Conservation (phyloP, 2,113 vertebrate species). For the Elephantulus edwardii region DNA sequence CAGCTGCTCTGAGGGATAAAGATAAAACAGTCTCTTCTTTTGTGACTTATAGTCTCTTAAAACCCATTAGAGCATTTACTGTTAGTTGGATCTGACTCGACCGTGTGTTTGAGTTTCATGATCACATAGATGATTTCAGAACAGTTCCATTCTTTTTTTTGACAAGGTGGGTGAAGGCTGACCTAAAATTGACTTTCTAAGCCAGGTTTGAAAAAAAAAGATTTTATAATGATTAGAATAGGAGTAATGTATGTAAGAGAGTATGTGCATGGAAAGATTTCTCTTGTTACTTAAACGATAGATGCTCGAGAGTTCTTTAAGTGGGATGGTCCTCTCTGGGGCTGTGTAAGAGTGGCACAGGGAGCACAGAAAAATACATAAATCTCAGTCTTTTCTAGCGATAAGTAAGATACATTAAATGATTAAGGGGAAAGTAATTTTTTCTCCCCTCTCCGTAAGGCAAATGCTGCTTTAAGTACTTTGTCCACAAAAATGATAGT, state of each 20-base stretch:
- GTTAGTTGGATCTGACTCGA: too few relatives aligned
- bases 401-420: slow-evolving; percentile 25
- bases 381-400: neutral
- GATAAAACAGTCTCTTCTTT: too few relatives aligned
- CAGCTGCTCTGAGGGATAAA: too few relatives aligned
- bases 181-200: slow-evolving; percentile 36
- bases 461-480: neutral
- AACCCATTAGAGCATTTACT: too few relatives aligned
- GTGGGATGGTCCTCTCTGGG: neutral
- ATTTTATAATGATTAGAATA: slow-evolving; percentile 30
- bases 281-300: neutral
- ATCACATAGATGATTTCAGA: slow-evolving; percentile 40
- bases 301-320: neutral
- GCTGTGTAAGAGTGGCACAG: neutral
- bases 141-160: slow-evolving; percentile 30
- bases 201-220: slow-evolving; percentile 40
- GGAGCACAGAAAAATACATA: neutral
- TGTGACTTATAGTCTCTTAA: too few relatives aligned
- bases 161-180: slow-evolving; percentile 1
- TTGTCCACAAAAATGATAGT: slow-evolving; percentile 29
- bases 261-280: neutral
- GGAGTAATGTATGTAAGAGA: slow-evolving; percentile 9
- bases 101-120: too few relatives aligned
- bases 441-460: neutral
- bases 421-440: neutral